Evolutionary conservation across 1,140 invertebrate genomes (phyloP).

Genomic region (Hylyphantes graminicola): DNA sequence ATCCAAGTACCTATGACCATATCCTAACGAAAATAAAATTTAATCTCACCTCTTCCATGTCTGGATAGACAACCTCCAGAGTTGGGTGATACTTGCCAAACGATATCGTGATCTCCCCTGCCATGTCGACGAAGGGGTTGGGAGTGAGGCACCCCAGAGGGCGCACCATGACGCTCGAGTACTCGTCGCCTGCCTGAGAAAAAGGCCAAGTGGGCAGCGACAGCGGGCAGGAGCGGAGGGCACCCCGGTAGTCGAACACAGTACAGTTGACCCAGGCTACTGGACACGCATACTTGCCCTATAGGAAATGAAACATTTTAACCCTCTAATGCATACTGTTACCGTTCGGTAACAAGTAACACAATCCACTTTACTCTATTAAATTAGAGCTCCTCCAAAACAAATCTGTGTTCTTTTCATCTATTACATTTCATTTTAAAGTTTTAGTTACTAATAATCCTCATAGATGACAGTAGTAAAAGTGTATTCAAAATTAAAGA

Average conservation of each 20-base stretch:
- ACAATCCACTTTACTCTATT: too few relatives aligned
- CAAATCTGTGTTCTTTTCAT: too few relatives aligned
- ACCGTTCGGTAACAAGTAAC: too few relatives aligned
- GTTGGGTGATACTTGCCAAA: constrained; percentile 81
- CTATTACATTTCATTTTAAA: too few relatives aligned
- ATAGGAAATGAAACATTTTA: constrained; percentile 49
- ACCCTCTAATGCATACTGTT: too few relatives aligned
- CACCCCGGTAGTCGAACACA: constrained; percentile 92
- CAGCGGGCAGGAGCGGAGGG: constrained; percentile 83
- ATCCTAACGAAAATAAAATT: neutral
- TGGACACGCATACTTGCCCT: constrained; percentile 81
- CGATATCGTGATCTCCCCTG: constrained; percentile 82
- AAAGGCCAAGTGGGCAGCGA: constrained; percentile 92
- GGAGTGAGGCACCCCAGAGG: constrained; percentile 86
- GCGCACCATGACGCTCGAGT: constrained; percentile 87
- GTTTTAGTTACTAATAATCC: too few relatives aligned
- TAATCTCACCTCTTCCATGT: constrained; percentile 73
- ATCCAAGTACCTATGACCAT: too few relatives aligned
- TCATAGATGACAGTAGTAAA: too few relatives aligned
- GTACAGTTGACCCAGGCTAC: constrained; percentile 95
- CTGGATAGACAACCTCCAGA: constrained; percentile 78
- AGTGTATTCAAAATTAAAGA: too few relatives aligned
- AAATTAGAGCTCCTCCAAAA: too few relatives aligned
- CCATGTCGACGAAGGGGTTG: constrained; percentile 84
- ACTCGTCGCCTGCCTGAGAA: constrained; percentile 78